Percentiles rank a stretch among this genome's conserved stretches.
Conservation (phyloP, 2,113 vertebrate genomes). For the Amblyornis subalaris region DNA sequence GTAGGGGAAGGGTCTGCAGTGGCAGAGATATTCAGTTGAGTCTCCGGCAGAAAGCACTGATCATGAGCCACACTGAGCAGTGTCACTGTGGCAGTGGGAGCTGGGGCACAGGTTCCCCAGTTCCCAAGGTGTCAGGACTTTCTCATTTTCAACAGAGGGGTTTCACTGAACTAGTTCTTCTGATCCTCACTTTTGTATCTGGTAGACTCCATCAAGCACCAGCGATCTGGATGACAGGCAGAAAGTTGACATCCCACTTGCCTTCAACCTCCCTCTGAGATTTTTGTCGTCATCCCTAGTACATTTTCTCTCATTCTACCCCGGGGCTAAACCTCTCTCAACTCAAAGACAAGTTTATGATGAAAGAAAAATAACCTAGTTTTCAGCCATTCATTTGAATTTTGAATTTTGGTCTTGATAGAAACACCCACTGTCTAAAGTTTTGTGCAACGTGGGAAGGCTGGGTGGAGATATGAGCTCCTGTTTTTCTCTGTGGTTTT, state of each 20-base stretch:
- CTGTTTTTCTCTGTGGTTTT: not conserved
- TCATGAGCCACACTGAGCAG: not conserved
- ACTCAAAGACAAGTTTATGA: not conserved
- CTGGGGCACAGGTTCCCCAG: not conserved
- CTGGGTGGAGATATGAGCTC: not conserved
- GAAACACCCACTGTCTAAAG: not conserved
- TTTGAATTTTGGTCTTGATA: not conserved
- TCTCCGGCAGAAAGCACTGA: not conserved
- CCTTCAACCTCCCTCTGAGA: not conserved
- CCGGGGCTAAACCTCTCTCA: not conserved
- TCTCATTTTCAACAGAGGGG: rapidly evolving
- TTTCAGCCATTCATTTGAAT: not conserved
- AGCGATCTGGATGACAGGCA: rapidly evolving
- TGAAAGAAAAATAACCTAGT: not conserved
- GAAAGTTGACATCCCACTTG: not conserved
- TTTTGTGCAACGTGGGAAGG: not conserved
- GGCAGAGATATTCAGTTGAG: not conserved
- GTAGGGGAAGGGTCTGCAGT: not conserved
- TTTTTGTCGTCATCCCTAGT: not conserved
- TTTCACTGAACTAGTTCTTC: not conserved
- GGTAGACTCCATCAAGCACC: not conserved
- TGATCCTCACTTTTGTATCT: not conserved
- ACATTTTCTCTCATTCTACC: not conserved
- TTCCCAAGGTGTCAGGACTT: not conserved
- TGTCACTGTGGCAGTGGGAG: not conserved